Percentiles rank a stretch among this genome's conserved stretches.
These are phyloP conservation scores for Melinaea marsaeus DNA, from an alignment of 2,888 invertebrate genomes.

Conservation along the genomic window DNA sequence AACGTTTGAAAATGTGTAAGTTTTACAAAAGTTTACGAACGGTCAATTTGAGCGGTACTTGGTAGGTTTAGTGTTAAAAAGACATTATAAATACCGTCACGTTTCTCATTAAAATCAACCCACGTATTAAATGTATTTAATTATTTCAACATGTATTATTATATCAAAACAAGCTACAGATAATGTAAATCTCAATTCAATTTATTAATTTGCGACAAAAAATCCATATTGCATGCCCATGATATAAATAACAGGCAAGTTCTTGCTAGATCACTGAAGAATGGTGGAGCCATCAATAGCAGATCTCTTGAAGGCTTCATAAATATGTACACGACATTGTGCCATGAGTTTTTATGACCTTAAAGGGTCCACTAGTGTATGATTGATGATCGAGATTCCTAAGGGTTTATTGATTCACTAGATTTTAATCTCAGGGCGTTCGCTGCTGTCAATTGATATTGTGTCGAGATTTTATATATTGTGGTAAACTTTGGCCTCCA, in stretches of 20 bases:
- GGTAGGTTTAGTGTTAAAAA: no score
- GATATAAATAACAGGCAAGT: conserved; percentile 38
- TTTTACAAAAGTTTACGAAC: no score
- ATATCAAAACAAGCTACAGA: no score
- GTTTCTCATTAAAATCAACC: no score
- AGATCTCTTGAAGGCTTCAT: conserved; percentile 69
- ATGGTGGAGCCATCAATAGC: conserved; percentile 65
- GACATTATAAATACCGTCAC: no score
- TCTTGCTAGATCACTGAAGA: conserved; percentile 57
- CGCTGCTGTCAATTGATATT: conserved; percentile 28
- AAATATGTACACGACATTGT: conserved; percentile 71
- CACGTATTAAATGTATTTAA: no score
- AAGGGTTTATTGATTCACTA: conserved; percentile 60
- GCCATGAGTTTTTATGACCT: conserved; percentile 65
- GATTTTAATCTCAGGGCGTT: conserved; percentile 41
- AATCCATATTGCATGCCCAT: conserved; percentile 1
- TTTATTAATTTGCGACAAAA: background rate
- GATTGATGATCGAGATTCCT: conserved; percentile 47
- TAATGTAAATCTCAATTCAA: no score
- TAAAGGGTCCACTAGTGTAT: conserved; percentile 39
- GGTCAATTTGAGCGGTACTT: no score
- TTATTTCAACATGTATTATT: no score
- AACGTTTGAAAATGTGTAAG: no score
- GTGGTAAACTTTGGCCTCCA: no score
- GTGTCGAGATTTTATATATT: conserved; percentile 4